Conservation (phyloP, 2,797 vertebrate species). For the Enteromius thamalakanensis region DNA sequence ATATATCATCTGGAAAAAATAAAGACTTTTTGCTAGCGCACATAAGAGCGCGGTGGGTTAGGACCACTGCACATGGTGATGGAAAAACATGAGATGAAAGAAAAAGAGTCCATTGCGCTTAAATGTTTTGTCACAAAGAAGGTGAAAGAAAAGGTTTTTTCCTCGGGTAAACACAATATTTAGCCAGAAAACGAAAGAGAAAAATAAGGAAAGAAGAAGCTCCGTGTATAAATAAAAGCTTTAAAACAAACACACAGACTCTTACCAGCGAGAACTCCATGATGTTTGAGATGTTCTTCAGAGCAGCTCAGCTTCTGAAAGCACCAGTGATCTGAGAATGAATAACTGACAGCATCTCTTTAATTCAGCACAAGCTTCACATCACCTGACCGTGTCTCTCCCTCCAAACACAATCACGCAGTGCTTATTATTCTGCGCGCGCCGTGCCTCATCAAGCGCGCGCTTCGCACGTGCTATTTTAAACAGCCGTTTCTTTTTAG, state of each 20-base stretch:
- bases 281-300: not conserved
- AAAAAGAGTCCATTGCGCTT: too few relatives aligned
- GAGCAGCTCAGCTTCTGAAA: constrained; percentile 9
- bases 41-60: too few relatives aligned
- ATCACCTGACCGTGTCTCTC: not conserved
- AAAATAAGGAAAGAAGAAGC: too few relatives aligned
- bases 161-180: too few relatives aligned
- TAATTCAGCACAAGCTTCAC: not conserved
- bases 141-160: too few relatives aligned
- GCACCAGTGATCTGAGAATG: not conserved
- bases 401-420: not conserved
- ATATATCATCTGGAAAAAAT: too few relatives aligned
- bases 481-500: too few relatives aligned
- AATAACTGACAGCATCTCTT: not conserved
- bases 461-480: not conserved
- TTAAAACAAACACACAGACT: constrained; percentile 43
- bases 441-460: not conserved
- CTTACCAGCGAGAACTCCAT: constrained; percentile 78
- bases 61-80: too few relatives aligned
- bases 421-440: not conserved
- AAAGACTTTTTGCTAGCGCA: too few relatives aligned
- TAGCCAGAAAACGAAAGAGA: not conserved
- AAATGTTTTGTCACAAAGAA: too few relatives aligned
- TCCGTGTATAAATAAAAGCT: not conserved
- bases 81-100: too few relatives aligned